These are phyloP conservation scores for Trichonephila clavipes DNA, from an alignment of 1,140 invertebrate species.

Conservation along the genomic window DNA sequence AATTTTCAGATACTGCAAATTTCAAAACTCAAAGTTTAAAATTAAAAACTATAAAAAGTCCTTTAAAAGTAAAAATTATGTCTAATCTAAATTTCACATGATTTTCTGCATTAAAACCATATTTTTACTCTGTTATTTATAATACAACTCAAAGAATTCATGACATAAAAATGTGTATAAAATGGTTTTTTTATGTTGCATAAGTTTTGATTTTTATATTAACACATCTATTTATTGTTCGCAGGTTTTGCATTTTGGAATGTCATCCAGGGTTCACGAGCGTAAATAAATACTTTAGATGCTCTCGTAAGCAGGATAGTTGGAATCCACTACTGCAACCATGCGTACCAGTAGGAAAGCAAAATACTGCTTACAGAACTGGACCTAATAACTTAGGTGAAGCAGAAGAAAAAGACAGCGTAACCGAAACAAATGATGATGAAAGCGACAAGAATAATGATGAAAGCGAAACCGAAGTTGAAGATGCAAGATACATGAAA, in stretches of 20 bases:
- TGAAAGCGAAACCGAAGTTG: no score
- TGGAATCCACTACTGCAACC: not conserved
- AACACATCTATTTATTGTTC: not conserved
- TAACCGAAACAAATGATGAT: not conserved
- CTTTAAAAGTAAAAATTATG: no score
- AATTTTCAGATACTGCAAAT: no score
- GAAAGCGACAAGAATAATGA: not conserved
- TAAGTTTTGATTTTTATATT: not conserved
- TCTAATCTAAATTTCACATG: no score
- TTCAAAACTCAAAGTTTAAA: no score
- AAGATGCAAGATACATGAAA: not conserved
- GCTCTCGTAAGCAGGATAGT: not conserved
- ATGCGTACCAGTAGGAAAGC: not conserved
- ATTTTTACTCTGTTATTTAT: not conserved
- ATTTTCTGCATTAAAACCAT: no score
- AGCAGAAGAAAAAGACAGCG: no score
- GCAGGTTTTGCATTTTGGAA: not conserved
- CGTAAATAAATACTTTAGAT: not conserved
- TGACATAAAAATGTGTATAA: not conserved
- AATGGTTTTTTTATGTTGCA: not conserved
- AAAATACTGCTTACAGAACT: not conserved
- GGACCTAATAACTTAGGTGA: not conserved
- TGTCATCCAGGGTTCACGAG: not conserved
- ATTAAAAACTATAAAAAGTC: no score
- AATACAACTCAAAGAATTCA: not conserved